Percentiles rank a stretch among this genome's conserved stretches.
Conservation (phyloP, 2,888 invertebrate genomes). For the Campoplex capitator region DNA sequence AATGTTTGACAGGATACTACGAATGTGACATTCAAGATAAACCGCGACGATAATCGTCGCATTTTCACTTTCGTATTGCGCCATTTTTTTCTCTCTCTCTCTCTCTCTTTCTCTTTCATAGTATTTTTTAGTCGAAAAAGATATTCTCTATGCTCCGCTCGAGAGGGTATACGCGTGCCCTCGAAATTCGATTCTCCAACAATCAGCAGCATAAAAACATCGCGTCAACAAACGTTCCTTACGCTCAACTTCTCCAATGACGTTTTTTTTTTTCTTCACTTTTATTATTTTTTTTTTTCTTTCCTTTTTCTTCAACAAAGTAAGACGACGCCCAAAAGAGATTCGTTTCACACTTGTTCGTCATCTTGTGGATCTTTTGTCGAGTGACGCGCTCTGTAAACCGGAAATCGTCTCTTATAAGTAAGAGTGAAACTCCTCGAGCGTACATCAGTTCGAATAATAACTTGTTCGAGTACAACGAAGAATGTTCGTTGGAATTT, state of each 20-base stretch:
- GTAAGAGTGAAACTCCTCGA: conserved; percentile 60
- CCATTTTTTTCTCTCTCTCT: conserved; percentile 40
- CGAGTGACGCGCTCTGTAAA: conserved; percentile 68
- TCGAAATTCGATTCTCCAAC: conserved; percentile 48
- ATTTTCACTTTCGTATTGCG: conserved; percentile 61
- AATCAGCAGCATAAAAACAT: conserved; percentile 24
- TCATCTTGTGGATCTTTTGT: conserved; percentile 72
- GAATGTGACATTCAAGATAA: conserved; percentile 67
- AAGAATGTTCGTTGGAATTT: neutral
- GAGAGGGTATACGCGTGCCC: conserved; percentile 35
- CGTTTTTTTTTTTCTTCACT: conserved; percentile 24
- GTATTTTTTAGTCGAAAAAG: conserved; percentile 20
- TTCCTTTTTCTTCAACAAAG: conserved; percentile 52
- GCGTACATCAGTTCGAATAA: conserved; percentile 45
- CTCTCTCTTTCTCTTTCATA: conserved; percentile 16
- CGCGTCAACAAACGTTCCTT: conserved; percentile 52
- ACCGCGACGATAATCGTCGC: conserved; percentile 31
- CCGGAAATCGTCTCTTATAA: conserved; percentile 74
- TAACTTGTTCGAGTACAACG: conserved; percentile 6
- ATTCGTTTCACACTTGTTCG: conserved; percentile 72
- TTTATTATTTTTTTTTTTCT: neutral
- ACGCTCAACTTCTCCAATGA: conserved; percentile 40
- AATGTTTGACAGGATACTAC: conserved; percentile 82
- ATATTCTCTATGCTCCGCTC: conserved; percentile 35
- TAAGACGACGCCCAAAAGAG: conserved; percentile 70